Conservation (phyloP, 2,888 invertebrate genomes). For the Uropetala carovei region DNA sequence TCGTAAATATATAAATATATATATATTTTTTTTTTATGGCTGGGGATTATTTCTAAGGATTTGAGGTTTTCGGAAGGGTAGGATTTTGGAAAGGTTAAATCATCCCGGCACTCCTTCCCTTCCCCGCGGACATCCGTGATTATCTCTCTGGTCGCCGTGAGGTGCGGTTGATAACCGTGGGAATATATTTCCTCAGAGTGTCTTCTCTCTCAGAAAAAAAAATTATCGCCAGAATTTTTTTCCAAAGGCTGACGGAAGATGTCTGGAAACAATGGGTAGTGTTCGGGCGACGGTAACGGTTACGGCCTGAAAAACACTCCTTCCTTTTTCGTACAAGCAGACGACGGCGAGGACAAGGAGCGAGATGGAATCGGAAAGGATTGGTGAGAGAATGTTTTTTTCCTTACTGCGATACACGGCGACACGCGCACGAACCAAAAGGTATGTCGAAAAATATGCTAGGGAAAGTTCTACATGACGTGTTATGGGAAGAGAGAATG, state of each 20-base stretch:
- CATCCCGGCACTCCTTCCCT: constrained; percentile 41
- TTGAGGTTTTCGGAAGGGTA: constrained; percentile 4
- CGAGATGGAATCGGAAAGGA: too few relatives aligned
- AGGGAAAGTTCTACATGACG: too few relatives aligned
- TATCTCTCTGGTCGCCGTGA: neutral
- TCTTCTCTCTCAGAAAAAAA: neutral
- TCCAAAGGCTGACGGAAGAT: neutral
- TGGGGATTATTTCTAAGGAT: neutral
- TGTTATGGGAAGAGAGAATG: too few relatives aligned
- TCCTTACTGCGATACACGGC: too few relatives aligned
- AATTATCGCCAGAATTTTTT: neutral
- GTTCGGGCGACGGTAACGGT: neutral
- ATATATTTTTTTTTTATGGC: neutral
- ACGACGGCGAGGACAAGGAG: neutral
- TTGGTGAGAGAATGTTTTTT: too few relatives aligned
- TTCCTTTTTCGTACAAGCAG: neutral
- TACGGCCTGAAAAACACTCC: constrained; percentile 14
- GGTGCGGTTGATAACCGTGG: neutral
- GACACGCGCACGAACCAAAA: too few relatives aligned
- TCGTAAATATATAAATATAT: neutral
- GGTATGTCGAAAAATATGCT: too few relatives aligned
- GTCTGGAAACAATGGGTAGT: neutral
- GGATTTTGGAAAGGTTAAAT: constrained; percentile 44
- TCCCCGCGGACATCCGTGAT: constrained; percentile 48
- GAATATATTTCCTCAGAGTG: constrained; percentile 2